phyloP scores from a whole-genome alignment of 2,888 invertebrate genomes.

The Phyllotreta cruciferae region DNA sequence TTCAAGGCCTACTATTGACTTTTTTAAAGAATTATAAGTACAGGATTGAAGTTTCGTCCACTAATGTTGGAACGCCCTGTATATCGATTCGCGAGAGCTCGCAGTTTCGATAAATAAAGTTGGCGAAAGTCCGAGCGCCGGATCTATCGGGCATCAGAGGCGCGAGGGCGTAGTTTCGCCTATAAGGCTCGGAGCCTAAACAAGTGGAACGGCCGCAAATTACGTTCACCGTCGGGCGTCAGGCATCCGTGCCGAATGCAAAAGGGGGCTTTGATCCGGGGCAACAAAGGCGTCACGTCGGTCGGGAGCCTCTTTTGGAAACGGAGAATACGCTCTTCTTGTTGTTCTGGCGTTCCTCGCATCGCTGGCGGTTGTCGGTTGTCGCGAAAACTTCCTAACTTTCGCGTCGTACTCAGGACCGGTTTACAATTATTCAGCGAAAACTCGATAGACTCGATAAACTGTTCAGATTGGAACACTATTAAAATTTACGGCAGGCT shows the following conservation, averaged over 20 bases:
- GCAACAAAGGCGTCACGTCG: slow-evolving; percentile 13
- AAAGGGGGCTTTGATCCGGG: slow-evolving; percentile 12
- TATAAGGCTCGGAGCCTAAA: not conserved
- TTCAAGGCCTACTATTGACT: no score
- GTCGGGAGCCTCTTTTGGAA: not conserved
- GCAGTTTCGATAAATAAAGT: no score
- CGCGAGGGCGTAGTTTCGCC: not conserved
- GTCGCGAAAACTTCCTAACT: slow-evolving; percentile 17
- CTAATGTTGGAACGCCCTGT: no score
- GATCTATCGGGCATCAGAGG: no score
- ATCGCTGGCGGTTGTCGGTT: slow-evolving; percentile 16
- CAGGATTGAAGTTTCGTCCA: no score
- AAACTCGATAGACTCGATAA: no score
- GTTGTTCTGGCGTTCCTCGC: slow-evolving; percentile 13
- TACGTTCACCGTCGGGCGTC: slow-evolving; percentile 11
- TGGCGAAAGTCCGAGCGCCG: not conserved
- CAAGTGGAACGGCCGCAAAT: slow-evolving; percentile 10
- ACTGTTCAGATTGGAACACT: no score
- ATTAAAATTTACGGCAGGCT: no score
- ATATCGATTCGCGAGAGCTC: no score
- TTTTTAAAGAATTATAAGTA: no score
- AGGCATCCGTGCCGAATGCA: slow-evolving; percentile 12
- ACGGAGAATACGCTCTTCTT: not conserved
- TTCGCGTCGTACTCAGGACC: slow-evolving; percentile 5
- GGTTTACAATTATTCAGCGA: not conserved